Percentiles rank a stretch among this genome's conserved stretches.
Evolutionary conservation across 2,888 invertebrate species (phyloP).

Genomic region (Scaeva pyrastri): DNA sequence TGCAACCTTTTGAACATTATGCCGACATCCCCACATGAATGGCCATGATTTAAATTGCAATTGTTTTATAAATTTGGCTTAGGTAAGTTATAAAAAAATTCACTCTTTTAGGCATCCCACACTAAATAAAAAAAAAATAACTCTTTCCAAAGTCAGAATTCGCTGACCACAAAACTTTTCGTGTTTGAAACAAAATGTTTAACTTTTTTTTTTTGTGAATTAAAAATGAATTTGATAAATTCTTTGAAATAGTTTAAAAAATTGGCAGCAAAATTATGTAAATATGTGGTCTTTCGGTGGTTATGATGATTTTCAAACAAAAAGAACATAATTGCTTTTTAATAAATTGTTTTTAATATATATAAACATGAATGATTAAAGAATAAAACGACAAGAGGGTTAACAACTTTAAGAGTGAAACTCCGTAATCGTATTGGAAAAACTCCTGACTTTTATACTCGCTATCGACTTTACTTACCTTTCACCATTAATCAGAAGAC

Average conservation of each 20-base stretch:
- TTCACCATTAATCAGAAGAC: neutral
- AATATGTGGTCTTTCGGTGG: constrained; percentile 1
- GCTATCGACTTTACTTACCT: too few relatives aligned
- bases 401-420: too few relatives aligned
- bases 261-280: neutral
- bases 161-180: constrained; percentile 49
- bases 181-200: constrained; percentile 26
- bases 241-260: constrained; percentile 40
- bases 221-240: neutral
- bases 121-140: neutral
- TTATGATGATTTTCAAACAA: neutral
- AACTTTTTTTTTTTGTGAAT: constrained; percentile 15
- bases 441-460: too few relatives aligned
- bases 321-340: too few relatives aligned
- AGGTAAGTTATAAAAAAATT: neutral
- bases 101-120: constrained; percentile 38
- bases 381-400: too few relatives aligned
- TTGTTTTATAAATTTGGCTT: constrained; percentile 2
- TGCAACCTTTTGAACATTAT: neutral
- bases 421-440: too few relatives aligned
- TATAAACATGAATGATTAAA: too few relatives aligned
- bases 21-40: neutral
- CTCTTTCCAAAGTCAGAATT: constrained; percentile 19
- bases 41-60: constrained; percentile 9
- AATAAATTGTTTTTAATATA: too few relatives aligned